Evolutionary conservation across 2,113 vertebrate species (phyloP).

Genomic region (Chiloscyllium plagiosum): DNA sequence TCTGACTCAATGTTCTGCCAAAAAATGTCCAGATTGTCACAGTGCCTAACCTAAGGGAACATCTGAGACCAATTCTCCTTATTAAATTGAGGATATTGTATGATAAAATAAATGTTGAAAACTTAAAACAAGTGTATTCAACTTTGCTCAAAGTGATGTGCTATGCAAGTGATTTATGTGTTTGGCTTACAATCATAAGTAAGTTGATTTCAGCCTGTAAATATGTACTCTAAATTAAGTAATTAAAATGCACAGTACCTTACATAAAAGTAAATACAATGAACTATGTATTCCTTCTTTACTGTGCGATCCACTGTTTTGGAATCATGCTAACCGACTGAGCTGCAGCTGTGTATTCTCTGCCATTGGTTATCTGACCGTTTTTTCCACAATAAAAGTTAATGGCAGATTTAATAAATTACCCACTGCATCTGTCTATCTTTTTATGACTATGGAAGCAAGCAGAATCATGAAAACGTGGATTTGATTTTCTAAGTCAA

Average conservation of each 20-base stretch:
- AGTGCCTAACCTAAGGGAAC: not conserved
- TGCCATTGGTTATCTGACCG: not conserved
- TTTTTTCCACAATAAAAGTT: not conserved
- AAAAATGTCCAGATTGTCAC: not conserved
- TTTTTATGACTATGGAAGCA: not conserved
- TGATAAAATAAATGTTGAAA: not conserved
- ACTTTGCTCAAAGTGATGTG: not conserved
- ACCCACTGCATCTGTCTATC: not conserved
- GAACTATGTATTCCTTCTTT: not conserved
- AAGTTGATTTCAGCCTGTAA: slow-evolving; percentile 13
- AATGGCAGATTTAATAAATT: not conserved
- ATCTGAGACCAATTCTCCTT: not conserved
- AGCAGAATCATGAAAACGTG: not conserved
- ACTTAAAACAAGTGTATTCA: not conserved
- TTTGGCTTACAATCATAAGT: not conserved
- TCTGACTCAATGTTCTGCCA: not conserved
- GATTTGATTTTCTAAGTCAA: not conserved
- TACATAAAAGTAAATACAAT: not conserved
- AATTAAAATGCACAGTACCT: slow-evolving; percentile 11
- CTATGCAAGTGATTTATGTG: not conserved
- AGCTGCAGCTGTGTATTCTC: not conserved
- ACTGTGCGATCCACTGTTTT: not conserved
- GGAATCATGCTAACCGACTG: not conserved
- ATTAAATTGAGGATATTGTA: not conserved
- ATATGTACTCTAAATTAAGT: not conserved